Evolutionary conservation across 1,140 invertebrate genomes (phyloP).

Genomic region (Trypoxylus dichotomus): DNA sequence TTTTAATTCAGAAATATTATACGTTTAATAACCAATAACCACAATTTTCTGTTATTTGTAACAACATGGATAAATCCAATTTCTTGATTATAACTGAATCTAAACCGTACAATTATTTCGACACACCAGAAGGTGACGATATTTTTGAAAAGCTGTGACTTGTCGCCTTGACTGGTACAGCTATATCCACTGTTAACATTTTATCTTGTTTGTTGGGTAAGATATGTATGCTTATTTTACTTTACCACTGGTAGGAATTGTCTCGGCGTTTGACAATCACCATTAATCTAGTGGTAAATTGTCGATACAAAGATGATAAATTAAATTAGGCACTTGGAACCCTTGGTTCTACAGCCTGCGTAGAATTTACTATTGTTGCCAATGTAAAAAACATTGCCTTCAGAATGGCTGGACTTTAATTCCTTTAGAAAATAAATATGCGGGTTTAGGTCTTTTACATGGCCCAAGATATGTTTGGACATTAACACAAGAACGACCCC

Average conservation of each 20-base stretch:
- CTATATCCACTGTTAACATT: slow-evolving; percentile 59
- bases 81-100: neutral
- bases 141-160: slow-evolving; percentile 64
- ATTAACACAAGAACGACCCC: slow-evolving; percentile 47
- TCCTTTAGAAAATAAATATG: slow-evolving; percentile 46
- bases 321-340: slow-evolving; percentile 64
- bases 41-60: too few relatives aligned
- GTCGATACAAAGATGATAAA: slow-evolving; percentile 67
- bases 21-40: too few relatives aligned
- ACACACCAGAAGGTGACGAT: slow-evolving; percentile 71
- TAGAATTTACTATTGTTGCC: slow-evolving; percentile 49
- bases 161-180: slow-evolving; percentile 55
- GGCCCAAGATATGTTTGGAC: slow-evolving; percentile 48
- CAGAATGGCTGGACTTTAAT: slow-evolving; percentile 59
- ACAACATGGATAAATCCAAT: too few relatives aligned
- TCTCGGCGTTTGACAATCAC: slow-evolving; percentile 64
- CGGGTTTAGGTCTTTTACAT: neutral
- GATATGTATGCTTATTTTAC: slow-evolving; percentile 58
- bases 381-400: slow-evolving; percentile 59
- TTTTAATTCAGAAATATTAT: too few relatives aligned
- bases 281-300: slow-evolving; percentile 60
- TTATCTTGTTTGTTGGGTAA: slow-evolving; percentile 58
- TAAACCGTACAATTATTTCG: slow-evolving; percentile 58
- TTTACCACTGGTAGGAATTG: slow-evolving; percentile 64
- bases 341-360: slow-evolving; percentile 44